Evolutionary conservation across 2,797 vertebrate genomes (phyloP).

Genomic region (Aselliscus stoliczkanus): DNA sequence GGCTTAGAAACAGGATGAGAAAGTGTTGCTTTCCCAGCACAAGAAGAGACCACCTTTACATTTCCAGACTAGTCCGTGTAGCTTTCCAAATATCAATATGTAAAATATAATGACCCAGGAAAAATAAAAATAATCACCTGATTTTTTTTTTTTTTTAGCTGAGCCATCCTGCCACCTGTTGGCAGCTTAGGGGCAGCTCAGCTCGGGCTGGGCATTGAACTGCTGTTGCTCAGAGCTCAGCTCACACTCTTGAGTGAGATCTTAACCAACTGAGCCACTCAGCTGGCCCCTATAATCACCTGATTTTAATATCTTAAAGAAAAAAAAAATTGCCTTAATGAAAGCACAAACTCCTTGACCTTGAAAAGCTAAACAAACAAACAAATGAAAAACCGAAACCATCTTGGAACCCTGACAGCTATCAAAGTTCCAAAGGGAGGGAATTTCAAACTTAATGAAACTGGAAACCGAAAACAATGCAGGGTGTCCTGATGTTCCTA

Average conservation of each 20-base stretch:
- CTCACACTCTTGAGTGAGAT: no score
- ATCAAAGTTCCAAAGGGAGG: neutral
- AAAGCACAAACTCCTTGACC: neutral
- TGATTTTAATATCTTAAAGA: neutral
- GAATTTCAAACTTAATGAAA: slow-evolving; percentile 10
- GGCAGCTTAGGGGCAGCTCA: no score
- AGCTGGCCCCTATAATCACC: no score
- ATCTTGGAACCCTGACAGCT: neutral
- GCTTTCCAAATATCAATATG: neutral
- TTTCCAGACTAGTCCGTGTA: neutral
- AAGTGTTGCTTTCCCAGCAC: neutral
- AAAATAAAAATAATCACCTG: slow-evolving; percentile 7
- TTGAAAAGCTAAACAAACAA: slow-evolving; percentile 18
- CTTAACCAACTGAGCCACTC: no score
- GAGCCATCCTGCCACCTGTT: no score
- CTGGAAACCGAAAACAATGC: neutral
- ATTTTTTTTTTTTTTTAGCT: no score
- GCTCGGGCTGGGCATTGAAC: no score
- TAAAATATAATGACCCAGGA: neutral
- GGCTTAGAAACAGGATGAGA: neutral
- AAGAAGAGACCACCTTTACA: neutral
- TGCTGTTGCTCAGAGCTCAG: no score
- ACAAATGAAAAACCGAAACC: neutral
- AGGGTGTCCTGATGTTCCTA: neutral
- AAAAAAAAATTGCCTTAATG: neutral